Percentiles rank a stretch among this genome's conserved stretches.
Conservation (phyloP, 2,888 invertebrate genomes). For the Protonemura montana region DNA sequence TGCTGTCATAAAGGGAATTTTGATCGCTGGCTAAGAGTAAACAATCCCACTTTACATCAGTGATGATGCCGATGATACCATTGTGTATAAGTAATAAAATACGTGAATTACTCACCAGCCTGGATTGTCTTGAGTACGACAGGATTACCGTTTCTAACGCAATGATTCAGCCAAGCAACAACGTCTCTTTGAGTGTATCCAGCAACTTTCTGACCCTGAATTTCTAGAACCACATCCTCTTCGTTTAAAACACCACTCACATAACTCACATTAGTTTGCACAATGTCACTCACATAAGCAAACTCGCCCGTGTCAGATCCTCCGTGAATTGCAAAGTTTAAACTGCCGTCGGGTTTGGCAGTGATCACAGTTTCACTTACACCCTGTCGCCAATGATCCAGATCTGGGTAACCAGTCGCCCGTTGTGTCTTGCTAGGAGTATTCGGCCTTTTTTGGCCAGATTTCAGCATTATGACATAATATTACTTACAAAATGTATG, state of each 20-base stretch:
- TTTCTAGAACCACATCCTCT: conserved; percentile 61
- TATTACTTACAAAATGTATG: conserved; percentile 49
- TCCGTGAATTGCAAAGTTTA: conserved; percentile 59
- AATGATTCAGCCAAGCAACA: conserved; percentile 62
- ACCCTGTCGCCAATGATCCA: conserved; percentile 58
- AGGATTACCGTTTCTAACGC: conserved; percentile 62
- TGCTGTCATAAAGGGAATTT: neutral
- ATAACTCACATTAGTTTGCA: conserved; percentile 52
- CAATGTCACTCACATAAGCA: conserved; percentile 55
- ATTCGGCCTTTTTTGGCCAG: conserved; percentile 56
- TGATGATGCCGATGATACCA: neutral
- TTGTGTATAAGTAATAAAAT: neutral
- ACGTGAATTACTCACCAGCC: conserved; percentile 57
- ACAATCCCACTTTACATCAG: neutral
- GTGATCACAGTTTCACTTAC: conserved; percentile 60
- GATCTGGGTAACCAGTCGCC: conserved; percentile 46
- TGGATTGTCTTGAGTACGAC: conserved; percentile 63
- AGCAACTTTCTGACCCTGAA: conserved; percentile 65
- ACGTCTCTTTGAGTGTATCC: conserved; percentile 66
- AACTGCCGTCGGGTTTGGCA: conserved; percentile 57
- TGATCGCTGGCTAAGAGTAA: neutral
- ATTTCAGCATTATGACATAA: conserved; percentile 56
- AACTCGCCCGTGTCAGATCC: conserved; percentile 63
- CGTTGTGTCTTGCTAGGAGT: conserved; percentile 52
- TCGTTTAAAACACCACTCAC: conserved; percentile 52